A percentile compares a stretch with the other conserved stretches of the same genome.
phyloP scores from a whole-genome alignment of 2,113 vertebrate genomes.

The Montifringilla adamsi region DNA sequence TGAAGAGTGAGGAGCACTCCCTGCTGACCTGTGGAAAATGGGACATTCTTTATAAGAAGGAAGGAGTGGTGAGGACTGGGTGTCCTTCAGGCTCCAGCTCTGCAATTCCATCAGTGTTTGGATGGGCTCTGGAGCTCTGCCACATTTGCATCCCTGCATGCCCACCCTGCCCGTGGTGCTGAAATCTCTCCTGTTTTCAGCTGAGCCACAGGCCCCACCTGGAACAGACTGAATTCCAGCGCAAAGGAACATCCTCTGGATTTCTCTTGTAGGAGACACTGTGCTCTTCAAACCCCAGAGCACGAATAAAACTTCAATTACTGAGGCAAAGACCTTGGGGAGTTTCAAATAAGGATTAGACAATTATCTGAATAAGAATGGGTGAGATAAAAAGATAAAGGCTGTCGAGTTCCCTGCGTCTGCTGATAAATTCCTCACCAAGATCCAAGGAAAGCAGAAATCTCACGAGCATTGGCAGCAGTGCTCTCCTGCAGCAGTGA shows the following conservation, averaged over 20 bases:
- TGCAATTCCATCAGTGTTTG: background rate
- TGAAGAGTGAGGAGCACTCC: background rate
- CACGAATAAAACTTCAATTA: background rate
- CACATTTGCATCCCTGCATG: background rate
- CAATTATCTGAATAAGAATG: background rate
- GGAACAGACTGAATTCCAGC: background rate
- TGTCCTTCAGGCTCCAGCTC: background rate
- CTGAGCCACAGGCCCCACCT: background rate
- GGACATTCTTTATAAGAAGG: background rate
- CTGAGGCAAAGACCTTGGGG: conserved; percentile 1
- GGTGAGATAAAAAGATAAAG: background rate
- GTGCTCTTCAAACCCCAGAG: background rate
- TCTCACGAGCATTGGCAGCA: background rate
- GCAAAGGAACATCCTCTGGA: background rate
- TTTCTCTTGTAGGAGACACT: background rate
- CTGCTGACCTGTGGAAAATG: background rate
- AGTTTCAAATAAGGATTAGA: conserved; percentile 12
- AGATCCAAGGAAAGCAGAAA: background rate
- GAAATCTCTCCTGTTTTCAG: background rate
- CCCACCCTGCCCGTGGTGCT: background rate
- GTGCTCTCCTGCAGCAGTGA: background rate
- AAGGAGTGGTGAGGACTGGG: accelerated
- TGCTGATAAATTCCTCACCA: background rate
- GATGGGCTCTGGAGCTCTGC: background rate
- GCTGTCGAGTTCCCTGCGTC: background rate